A percentile compares a stretch with the other conserved stretches of the same genome.
Conservation (phyloP, 2,113 vertebrate species). For the Miniopterus natalensis region DNA sequence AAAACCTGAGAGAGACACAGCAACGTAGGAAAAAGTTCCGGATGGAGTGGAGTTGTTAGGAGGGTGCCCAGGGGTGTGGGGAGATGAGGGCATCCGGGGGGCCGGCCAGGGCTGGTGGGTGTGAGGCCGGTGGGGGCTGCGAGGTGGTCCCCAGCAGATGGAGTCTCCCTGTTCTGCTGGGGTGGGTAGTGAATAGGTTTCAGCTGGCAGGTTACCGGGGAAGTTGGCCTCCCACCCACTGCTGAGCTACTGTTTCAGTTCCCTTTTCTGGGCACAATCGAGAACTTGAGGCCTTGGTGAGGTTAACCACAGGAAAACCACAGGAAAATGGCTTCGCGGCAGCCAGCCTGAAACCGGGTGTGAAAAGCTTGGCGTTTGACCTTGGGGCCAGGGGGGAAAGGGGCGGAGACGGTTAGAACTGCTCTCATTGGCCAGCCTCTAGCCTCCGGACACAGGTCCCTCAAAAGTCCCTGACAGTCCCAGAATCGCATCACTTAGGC, state of each 20-base stretch:
- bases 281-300: slow-evolving; percentile 71
- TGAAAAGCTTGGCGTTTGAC: slow-evolving; percentile 46
- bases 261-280: slow-evolving; percentile 76
- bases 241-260: slow-evolving; percentile 70
- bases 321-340: slow-evolving; percentile 71
- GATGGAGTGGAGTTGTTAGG: not conserved
- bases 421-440: not conserved
- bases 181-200: not conserved
- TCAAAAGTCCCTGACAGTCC: not conserved
- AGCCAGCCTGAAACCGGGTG: slow-evolving; percentile 48
- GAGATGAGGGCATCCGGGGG: not conserved
- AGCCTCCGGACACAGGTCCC: not conserved
- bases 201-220: not conserved
- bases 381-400: not conserved
- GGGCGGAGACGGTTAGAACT: rapidly evolving
- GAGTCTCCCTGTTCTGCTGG: not conserved
- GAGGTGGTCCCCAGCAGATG: not conserved
- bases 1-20: not conserved
- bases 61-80: not conserved
- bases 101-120: too few relatives aligned
- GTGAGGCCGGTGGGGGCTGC: not conserved
- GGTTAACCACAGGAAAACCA: slow-evolving; percentile 81
- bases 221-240: not conserved
- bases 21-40: not conserved
- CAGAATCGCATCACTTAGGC: not conserved